Conservation (phyloP, 1,140 invertebrate genomes). For the Dinothrombium tinctorium region DNA sequence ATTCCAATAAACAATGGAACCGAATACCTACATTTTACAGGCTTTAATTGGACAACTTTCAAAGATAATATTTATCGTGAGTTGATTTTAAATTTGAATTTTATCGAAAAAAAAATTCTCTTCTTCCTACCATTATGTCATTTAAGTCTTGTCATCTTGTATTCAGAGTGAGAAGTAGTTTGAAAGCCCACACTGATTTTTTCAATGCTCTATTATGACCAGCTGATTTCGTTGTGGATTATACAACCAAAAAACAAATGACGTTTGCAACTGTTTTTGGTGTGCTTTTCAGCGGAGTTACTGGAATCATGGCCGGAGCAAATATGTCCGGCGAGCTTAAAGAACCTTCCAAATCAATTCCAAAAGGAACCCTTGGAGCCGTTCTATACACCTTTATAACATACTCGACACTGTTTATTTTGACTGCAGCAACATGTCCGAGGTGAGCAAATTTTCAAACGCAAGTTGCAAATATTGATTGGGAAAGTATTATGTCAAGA, state of each 20-base stretch:
- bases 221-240: slow-evolving; percentile 55
- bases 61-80: too few species aligned
- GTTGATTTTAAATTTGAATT: too few species aligned
- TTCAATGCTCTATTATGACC: slow-evolving; percentile 14
- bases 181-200: background rate
- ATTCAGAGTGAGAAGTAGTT: too few species aligned
- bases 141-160: too few species aligned
- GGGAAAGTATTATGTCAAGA: slow-evolving; percentile 91
- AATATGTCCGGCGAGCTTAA: slow-evolving; percentile 71
- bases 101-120: too few species aligned
- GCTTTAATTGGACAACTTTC: too few species aligned
- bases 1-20: too few species aligned
- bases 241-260: slow-evolving; percentile 42
- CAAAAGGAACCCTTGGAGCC: slow-evolving; percentile 71
- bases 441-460: too few species aligned
- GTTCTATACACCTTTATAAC: slow-evolving; percentile 70
- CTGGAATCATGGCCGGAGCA: slow-evolving; percentile 96
- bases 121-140: too few species aligned
- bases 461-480: too few species aligned
- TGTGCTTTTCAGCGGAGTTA: slow-evolving; percentile 65
- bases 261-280: slow-evolving; percentile 83
- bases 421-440: slow-evolving; percentile 63
- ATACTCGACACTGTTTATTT: slow-evolving; percentile 57
- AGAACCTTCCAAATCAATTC: slow-evolving; percentile 74
- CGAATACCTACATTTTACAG: too few species aligned